Evolutionary conservation across 2,113 vertebrate genomes (phyloP), one percentile per base, ranked within the genome.

Genomic region (Oreochromis tanganicae): DNA sequence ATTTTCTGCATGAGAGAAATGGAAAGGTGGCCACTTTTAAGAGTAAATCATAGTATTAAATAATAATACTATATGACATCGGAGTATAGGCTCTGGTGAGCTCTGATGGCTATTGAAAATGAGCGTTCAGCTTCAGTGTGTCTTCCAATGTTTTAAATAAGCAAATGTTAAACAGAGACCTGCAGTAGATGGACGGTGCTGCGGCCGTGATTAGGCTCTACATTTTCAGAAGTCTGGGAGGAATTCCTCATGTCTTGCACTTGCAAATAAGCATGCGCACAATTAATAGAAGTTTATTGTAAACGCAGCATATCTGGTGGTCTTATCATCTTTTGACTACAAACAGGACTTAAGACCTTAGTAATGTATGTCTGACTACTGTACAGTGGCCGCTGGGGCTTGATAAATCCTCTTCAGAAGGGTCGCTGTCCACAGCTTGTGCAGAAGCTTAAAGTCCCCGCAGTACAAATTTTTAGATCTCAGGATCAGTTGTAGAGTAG

Each of bases 381-480:
- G 83, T 52, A 32, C 83, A 50, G 27, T 50, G 46, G 73, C 78
- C 6, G 36, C 52, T 66, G 43, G 50, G 73, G 87, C 54, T 7
- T 80, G 61, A 81, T 55, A 32, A 68, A 81, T 88, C 19, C n/a
- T 85, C 48, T 55, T 85, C 52, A 36, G 43, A 91, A 54, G 27
- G 63, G 48, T 89, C 36, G 46, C 83, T 56, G 34, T 73, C 29
- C 38, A 84, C 34, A 83, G 87, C 38, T 80, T 88, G 59, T 32
- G 50, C 29, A 85, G 17, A 83, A 17, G 56, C 41, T 82, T 84
- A 29, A 86, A 71, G 81, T 66, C 85, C 36, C 85, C 17, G 27
- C 81, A 57, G 12, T 75, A 83, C 87, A 93, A 78, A 14, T 63
- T 59, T 73, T 81, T 56, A 56, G 73, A 90, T 86, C 82, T 89